Conservation (phyloP, 2,797 vertebrate genomes). For the Sphenodon punctatus region DNA sequence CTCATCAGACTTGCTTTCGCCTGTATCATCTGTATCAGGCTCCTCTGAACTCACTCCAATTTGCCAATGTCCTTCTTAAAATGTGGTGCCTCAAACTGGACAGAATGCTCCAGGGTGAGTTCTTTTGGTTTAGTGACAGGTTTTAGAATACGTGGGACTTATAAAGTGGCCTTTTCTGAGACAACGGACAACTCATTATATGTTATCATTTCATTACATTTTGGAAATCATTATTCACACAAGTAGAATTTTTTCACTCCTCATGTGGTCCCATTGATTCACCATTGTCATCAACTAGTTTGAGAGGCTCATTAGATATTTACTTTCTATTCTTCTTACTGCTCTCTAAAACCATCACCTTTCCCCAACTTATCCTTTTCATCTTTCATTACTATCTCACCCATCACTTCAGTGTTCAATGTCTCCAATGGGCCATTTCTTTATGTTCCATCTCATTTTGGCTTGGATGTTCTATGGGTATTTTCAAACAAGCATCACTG, state of each 20-base stretch:
- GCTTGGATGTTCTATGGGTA: neutral
- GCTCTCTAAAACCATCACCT: constrained; percentile 18
- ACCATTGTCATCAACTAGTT: constrained; percentile 46
- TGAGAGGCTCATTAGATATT: neutral
- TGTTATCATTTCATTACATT: neutral
- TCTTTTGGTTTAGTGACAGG: too few species aligned
- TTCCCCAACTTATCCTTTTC: neutral
- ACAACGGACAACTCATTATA: neutral
- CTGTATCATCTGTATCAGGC: too few species aligned
- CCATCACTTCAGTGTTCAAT: neutral
- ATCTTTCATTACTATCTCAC: constrained; percentile 34
- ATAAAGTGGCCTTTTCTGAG: constrained; percentile 6
- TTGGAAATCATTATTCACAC: neutral
- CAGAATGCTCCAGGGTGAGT: too few species aligned
- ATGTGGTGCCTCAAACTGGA: too few species aligned
- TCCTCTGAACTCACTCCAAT: too few species aligned
- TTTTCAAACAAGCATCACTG: too few species aligned
- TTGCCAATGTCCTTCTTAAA: too few species aligned
- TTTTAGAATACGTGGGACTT: constrained; percentile 8
- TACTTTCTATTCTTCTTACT: constrained; percentile 27
- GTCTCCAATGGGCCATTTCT: neutral
- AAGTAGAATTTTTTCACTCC: neutral
- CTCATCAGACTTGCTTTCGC: too few species aligned
- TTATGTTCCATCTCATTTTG: neutral
- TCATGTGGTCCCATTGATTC: neutral